Conservation (phyloP, 2,113 vertebrate genomes). For the Leiothrix lutea region DNA sequence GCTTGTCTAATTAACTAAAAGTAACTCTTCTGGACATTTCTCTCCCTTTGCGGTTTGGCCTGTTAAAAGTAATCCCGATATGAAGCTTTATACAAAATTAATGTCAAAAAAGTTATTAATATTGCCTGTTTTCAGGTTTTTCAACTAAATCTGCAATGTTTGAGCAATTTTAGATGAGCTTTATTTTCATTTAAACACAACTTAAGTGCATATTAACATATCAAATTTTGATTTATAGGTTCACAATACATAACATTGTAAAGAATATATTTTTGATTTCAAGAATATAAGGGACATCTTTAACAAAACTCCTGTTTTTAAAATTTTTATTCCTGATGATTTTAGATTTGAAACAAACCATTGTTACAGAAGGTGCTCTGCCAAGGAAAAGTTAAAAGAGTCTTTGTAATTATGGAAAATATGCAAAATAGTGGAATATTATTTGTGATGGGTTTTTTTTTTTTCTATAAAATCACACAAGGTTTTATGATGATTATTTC, state of each 20-base stretch:
- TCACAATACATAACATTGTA: not conserved
- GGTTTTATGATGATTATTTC: not conserved
- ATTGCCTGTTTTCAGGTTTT: not conserved
- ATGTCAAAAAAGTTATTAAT: not conserved
- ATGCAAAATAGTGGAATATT: not conserved
- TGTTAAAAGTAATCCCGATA: not conserved
- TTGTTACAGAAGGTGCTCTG: not conserved
- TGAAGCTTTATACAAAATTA: not conserved
- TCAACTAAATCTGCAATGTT: not conserved
- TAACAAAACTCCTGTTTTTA: fast-evolving
- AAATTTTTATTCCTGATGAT: not conserved
- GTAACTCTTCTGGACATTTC: not conserved
- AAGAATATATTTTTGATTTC: not conserved
- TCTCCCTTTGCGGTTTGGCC: not conserved
- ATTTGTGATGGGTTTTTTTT: not conserved
- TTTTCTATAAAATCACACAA: not conserved
- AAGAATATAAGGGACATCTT: not conserved
- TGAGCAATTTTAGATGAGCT: not conserved
- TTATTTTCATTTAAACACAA: not conserved
- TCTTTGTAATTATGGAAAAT: not conserved
- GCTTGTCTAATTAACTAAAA: not conserved
- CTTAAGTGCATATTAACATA: not conserved
- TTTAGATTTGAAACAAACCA: not conserved
- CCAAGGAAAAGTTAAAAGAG: not conserved
- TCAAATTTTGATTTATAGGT: not conserved